These are phyloP conservation scores for Gibbula magus DNA, from an alignment of 2,888 invertebrate genomes.

Conservation along the genomic window DNA sequence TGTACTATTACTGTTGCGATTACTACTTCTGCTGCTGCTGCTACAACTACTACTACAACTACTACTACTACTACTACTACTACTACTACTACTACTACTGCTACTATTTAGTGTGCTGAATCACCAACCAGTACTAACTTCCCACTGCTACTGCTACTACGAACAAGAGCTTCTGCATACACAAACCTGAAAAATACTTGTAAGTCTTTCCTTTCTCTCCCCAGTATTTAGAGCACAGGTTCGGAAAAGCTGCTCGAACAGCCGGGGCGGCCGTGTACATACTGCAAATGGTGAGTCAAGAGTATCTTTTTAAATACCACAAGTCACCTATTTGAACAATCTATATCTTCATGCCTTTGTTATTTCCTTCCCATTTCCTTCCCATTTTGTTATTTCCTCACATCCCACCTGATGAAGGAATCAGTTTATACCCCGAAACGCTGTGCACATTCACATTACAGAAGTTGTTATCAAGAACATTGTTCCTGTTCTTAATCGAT, in stretches of 20 bases:
- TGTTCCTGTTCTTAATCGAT: no score
- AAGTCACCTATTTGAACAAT: no score
- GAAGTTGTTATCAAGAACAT: no score
- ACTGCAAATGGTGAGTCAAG: conserved; percentile 86
- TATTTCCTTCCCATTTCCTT: background rate
- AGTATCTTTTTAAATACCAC: background rate
- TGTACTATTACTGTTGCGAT: background rate
- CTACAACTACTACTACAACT: background rate
- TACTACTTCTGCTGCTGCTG: conserved; percentile 10
- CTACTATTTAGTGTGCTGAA: no score
- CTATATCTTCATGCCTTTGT: background rate
- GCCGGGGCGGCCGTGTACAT: conserved; percentile 89
- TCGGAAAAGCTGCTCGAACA: conserved; percentile 84
- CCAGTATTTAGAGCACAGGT: conserved; percentile 90
- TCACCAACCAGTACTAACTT: no score
- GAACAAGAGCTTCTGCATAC: background rate
- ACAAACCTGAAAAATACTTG: background rate
- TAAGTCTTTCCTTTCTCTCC: background rate
- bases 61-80: background rate
- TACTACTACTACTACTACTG: background rate
- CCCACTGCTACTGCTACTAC: no score
- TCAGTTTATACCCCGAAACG: no score
- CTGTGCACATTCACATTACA: no score
- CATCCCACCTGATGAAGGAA: no score
- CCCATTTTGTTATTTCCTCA: no score